Evolutionary conservation across 2,888 invertebrate genomes (phyloP), one percentile per base, ranked within the genome.

Genomic region (Glaucopsyche alexis): DNA sequence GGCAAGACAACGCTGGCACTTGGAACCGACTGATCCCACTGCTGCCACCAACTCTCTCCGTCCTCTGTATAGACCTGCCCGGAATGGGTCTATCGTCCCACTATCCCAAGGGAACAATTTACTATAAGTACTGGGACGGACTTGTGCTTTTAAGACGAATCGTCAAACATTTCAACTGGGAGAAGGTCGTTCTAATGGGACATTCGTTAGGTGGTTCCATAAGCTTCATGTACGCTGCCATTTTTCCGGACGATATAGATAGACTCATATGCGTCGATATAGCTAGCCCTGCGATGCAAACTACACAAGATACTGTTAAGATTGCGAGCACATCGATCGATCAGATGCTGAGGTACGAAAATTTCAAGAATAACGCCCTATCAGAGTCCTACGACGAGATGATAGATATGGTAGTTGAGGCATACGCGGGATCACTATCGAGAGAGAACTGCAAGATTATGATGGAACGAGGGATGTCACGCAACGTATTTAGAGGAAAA

Each of bases 1-100:
- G 97, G 97, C 97, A 97, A 84, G 97, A 98, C 86, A 97, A 97
- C 84, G 94, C 95, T 45, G 96, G 96, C 42, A 95, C 95, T 13
- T 97, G 97, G 92, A 97, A 97, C 86, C 94, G 94, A 50, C 90
- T 97, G 55, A 95, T 96, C 52, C 96, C 96, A 0, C 86, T 95
- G 4, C 87, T 97, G 29, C 93, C 95, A 6, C 85, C 93, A 5
- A 92, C 94, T 38, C 90, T 94, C 7, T 94, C 97, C 19, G 86
- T 97, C 72, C 93, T 97, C 52, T 96, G 96, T 81, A 94, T 97
- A 80, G 97, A 97, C 85, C 87, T 97, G 73, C 97, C 97, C 0
- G 97, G 97, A 0, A 97, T 96, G 82, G 97, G 97, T 0, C 91
- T 94, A n/a, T 97, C 97, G 0, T 95, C 96, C 65, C 72, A 72